Conservation (phyloP, 23 tunicate species). For the Oikopleura albicans region DNA sequence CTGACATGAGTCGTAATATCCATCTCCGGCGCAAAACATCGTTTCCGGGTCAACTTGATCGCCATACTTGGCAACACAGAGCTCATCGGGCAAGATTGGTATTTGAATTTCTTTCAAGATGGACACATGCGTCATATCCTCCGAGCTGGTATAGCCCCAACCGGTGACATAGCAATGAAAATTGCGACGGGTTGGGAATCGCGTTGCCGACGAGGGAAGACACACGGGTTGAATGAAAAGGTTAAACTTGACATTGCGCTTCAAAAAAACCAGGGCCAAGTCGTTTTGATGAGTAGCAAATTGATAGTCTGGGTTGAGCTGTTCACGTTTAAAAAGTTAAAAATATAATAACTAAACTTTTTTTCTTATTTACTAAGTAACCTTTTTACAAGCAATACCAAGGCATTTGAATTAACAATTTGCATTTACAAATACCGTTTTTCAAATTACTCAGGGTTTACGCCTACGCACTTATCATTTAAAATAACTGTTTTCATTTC, state of each 20-base stretch:
- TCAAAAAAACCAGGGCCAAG: neutral
- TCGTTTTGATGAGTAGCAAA: neutral
- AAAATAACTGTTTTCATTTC: too few relatives aligned
- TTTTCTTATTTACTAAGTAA: too few relatives aligned
- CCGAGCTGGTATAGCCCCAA: neutral
- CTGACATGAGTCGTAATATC: neutral
- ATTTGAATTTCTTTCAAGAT: neutral
- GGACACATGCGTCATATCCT: neutral
- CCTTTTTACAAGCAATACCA: too few relatives aligned
- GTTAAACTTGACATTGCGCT: neutral
- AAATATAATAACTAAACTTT: too few relatives aligned
- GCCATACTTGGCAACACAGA: neutral
- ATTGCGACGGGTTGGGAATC: neutral
- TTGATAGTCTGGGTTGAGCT: neutral
- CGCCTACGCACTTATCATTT: too few relatives aligned
- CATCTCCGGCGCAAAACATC: conserved; percentile 14
- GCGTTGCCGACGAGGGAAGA: neutral
- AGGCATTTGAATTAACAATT: too few relatives aligned
- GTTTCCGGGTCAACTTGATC: neutral
- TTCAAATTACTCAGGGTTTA: too few relatives aligned
- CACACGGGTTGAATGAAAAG: neutral
- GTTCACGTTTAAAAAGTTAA: too few relatives aligned
- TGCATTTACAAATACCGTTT: too few relatives aligned
- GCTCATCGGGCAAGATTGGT: neutral
- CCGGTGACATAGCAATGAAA: neutral